phyloP scores from a whole-genome alignment of 2,888 invertebrate genomes.

The Hydriomena furcata region DNA sequence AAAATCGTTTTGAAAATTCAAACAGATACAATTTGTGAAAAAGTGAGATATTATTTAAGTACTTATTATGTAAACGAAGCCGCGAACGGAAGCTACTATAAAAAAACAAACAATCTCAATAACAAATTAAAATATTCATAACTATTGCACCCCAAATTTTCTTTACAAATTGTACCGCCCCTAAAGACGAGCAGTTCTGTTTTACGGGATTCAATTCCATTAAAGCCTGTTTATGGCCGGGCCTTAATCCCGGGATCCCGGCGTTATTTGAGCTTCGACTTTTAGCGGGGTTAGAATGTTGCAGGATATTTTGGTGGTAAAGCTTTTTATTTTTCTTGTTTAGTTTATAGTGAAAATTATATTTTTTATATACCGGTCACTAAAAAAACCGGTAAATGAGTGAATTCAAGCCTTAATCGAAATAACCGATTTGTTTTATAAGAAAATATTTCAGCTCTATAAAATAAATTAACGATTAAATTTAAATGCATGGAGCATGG shows the following conservation, averaged over 20 bases:
- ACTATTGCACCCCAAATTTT: conserved; percentile 32
- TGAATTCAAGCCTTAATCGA: too few relatives aligned
- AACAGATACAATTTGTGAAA: too few relatives aligned
- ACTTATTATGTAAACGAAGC: too few relatives aligned
- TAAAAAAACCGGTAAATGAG: too few relatives aligned
- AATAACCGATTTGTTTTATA: too few relatives aligned
- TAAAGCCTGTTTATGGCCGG: conserved; percentile 63
- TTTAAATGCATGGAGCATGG: too few relatives aligned
- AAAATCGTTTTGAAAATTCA: too few relatives aligned
- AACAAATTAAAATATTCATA: conserved; percentile 37
- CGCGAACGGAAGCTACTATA: neutral
- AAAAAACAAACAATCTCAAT: conserved; percentile 18
- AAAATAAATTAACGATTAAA: too few relatives aligned
- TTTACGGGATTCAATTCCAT: conserved; percentile 69
- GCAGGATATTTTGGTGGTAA: conserved; percentile 5
- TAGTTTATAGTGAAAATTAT: too few relatives aligned
- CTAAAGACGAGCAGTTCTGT: conserved; percentile 45
- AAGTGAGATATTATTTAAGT: too few relatives aligned
- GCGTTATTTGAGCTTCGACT: conserved; percentile 30
- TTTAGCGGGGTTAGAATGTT: conserved; percentile 26
- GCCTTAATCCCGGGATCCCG: conserved; percentile 42
- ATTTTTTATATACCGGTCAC: too few relatives aligned
- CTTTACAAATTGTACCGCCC: conserved; percentile 39
- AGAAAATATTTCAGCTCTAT: too few relatives aligned
- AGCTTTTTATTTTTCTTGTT: conserved; percentile 21